Percentiles rank a stretch among this genome's conserved stretches.
phyloP scores from a whole-genome alignment of 2,113 vertebrate genomes.

The Alaudala cheleensis region DNA sequence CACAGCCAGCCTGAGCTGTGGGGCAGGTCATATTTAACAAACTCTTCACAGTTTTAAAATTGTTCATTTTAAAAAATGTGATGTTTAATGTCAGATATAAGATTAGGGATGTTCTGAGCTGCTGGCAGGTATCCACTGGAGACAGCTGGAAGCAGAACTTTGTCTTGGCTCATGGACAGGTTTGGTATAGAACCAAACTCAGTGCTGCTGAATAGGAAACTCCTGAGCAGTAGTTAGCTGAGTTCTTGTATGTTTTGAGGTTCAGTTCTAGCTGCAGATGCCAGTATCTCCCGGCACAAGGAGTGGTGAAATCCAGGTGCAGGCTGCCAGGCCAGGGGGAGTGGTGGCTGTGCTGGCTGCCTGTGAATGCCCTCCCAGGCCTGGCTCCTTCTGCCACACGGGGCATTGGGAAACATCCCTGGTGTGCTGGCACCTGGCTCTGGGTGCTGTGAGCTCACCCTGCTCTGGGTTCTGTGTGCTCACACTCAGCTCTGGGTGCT shows the following conservation, averaged over 20 bases:
- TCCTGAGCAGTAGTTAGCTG: not conserved
- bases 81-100: not conserved
- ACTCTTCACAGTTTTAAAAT: not conserved
- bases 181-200: not conserved
- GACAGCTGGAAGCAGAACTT: not conserved
- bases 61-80: not conserved
- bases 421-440: not conserved
- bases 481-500: no score
- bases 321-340: not conserved
- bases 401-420: accelerated
- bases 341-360: not conserved
- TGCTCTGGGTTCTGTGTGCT: no score
- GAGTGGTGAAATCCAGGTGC: not conserved
- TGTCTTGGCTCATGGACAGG: not conserved
- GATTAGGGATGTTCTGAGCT: not conserved
- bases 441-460: no score
- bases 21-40: not conserved
- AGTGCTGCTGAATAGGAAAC: not conserved
- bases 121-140: not conserved
- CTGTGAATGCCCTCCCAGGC: not conserved
- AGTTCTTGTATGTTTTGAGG: not conserved
- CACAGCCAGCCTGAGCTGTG: not conserved
- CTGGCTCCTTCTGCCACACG: not conserved
- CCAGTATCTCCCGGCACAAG: not conserved
- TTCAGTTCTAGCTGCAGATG: not conserved